These are phyloP conservation scores for Sciurus carolinensis DNA, from an alignment of 2,797 vertebrate species.

Conservation along the genomic window DNA sequence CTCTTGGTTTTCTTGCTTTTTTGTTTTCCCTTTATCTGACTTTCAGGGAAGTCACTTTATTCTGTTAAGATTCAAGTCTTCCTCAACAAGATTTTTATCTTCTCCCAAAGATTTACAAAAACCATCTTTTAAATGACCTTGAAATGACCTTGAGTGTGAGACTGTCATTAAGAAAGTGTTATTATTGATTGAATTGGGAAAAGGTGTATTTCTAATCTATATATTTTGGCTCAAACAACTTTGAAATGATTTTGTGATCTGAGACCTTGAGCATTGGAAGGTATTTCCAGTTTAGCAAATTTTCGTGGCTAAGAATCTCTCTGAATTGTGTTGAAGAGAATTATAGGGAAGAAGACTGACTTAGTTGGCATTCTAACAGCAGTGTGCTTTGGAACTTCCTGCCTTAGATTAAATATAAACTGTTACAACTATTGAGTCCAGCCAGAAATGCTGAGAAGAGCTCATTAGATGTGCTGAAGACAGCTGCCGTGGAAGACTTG, in stretches of 20 bases:
- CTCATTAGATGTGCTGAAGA: conserved; percentile 71
- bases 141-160: conserved; percentile 21
- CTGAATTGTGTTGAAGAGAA: conserved; percentile 61
- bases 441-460: conserved; percentile 75
- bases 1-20: background rate
- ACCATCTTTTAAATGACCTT: conserved; percentile 37
- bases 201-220: background rate
- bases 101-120: conserved; percentile 13
- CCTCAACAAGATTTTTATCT: background rate
- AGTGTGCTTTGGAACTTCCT: conserved; percentile 74
- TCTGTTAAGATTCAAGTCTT: background rate
- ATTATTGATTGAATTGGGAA: background rate
- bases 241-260: conserved; percentile 40
- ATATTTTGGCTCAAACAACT: background rate
- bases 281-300: conserved; percentile 42
- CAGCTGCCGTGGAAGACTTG: conserved; percentile 55
- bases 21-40: background rate
- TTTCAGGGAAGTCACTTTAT: conserved; percentile 24
- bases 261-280: background rate
- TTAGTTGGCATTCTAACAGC: conserved; percentile 74
- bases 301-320: conserved; percentile 70
- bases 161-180: background rate
- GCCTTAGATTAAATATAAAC: conserved; percentile 76
- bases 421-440: conserved; percentile 69
- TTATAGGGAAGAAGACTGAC: conserved; percentile 36